A percentile compares a stretch with the other conserved stretches of the same genome.
Conservation (phyloP, 2,113 vertebrate genomes). For the Tupaia chinensis region DNA sequence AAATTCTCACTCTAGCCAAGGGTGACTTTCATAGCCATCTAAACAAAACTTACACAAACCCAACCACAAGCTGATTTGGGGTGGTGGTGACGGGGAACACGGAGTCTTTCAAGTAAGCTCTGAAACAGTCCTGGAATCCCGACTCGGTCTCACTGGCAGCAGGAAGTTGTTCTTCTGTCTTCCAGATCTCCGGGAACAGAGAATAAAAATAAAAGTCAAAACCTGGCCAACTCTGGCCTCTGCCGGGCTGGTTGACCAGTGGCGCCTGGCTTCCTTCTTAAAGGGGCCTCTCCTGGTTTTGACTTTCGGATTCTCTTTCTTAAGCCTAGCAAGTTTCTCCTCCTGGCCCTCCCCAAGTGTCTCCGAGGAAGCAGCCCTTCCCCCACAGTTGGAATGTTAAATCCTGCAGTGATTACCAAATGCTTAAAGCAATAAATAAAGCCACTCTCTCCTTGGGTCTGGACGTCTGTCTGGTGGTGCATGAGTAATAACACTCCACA, state of each 20-base stretch:
- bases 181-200: not conserved
- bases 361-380: not conserved
- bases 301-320: not conserved
- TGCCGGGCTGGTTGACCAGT: not conserved
- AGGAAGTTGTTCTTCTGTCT: not conserved
- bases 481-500: not conserved
- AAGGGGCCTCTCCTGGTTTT: conserved; percentile 27
- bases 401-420: not conserved
- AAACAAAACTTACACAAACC: not conserved
- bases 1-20: not conserved
- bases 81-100: too few species aligned
- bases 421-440: conserved; percentile 11
- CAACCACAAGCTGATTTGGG: not conserved
- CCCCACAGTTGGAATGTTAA: not conserved
- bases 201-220: conserved; percentile 8
- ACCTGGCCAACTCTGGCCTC: not conserved
- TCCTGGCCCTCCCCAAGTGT: not conserved
- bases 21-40: not conserved
- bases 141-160: not conserved
- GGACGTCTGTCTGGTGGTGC: not conserved
- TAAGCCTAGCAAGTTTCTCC: not conserved
- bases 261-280: not conserved
- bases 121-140: not conserved
- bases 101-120: not conserved
- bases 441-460: not conserved